A percentile compares a stretch with the other conserved stretches of the same genome.
Conservation (phyloP, 2,888 invertebrate species). For the Timandra comae region DNA sequence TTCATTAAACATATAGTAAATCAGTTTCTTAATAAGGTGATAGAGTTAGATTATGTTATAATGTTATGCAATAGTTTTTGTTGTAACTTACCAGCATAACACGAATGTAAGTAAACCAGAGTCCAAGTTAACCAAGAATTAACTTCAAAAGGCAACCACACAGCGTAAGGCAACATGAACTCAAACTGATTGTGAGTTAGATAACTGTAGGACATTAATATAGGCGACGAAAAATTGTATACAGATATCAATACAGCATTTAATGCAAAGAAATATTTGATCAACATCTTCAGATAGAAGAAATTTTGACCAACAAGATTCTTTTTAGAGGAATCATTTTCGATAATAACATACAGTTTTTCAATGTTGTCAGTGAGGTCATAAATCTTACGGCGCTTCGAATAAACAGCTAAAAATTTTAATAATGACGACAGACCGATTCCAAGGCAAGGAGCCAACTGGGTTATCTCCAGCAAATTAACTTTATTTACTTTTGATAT, state of each 20-base stretch:
- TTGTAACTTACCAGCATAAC: conserved; percentile 47
- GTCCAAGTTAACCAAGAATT: conserved; percentile 44
- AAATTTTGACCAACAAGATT: conserved; percentile 34
- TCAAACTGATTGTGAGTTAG: conserved; percentile 26
- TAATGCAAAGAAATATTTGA: conserved; percentile 48
- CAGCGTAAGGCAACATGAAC: conserved; percentile 44
- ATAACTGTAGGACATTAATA: conserved; percentile 43
- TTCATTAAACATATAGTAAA: no score
- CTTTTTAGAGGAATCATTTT: conserved; percentile 28
- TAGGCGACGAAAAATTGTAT: conserved; percentile 49
- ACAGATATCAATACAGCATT: conserved; percentile 48
- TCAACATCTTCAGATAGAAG: conserved; percentile 34
- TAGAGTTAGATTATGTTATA: no score
- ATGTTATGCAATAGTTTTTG: no score
- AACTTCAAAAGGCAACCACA: conserved; percentile 47
- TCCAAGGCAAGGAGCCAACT: conserved; percentile 44
- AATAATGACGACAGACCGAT: conserved; percentile 38
- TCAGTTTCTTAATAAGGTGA: no score
- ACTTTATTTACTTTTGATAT: conserved; percentile 41
- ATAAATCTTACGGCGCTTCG: conserved; percentile 32
- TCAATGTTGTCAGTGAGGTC: conserved; percentile 32
- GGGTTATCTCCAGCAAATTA: conserved; percentile 47
- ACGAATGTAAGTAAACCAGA: conserved; percentile 41
- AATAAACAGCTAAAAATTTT: conserved; percentile 34
- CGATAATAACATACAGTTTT: conserved; percentile 31